Evolutionary conservation across 2,888 invertebrate genomes (phyloP).

Genomic region (Serripes groenlandicus): DNA sequence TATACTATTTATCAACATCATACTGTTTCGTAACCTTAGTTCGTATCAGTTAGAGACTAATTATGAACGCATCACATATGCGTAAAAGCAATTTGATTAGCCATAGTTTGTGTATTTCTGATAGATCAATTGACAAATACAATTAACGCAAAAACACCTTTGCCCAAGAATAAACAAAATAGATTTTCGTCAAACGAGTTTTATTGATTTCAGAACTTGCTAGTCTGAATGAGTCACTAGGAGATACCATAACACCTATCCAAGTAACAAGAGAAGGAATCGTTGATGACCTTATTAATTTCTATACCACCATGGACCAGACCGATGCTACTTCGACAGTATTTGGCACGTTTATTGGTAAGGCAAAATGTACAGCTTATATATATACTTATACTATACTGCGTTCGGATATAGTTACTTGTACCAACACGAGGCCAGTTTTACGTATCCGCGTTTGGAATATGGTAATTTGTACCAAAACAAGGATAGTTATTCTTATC

Average conservation of each 20-base stretch:
- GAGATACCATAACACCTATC: neutral
- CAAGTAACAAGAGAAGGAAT: neutral
- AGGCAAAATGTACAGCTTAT: no score
- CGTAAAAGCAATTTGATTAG: neutral
- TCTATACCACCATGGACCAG: conserved; percentile 7
- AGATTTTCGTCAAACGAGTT: neutral
- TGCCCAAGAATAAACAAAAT: neutral
- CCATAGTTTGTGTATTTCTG: neutral
- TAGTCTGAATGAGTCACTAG: neutral
- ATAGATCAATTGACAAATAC: neutral
- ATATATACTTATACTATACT: no score
- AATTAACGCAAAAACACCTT: neutral
- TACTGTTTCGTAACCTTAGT: neutral
- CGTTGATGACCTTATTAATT: neutral
- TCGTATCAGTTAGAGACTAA: neutral
- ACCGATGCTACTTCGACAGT: neutral
- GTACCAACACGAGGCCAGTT: no score
- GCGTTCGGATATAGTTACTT: no score
- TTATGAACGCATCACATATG: neutral
- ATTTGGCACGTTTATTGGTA: neutral
- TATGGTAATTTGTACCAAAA: no score
- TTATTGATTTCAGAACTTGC: neutral
- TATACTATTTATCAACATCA: no score
- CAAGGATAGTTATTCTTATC: no score
- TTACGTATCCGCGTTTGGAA: no score